phyloP scores from a whole-genome alignment of 2,113 vertebrate genomes.

The Tachysurus fulvidraco region DNA sequence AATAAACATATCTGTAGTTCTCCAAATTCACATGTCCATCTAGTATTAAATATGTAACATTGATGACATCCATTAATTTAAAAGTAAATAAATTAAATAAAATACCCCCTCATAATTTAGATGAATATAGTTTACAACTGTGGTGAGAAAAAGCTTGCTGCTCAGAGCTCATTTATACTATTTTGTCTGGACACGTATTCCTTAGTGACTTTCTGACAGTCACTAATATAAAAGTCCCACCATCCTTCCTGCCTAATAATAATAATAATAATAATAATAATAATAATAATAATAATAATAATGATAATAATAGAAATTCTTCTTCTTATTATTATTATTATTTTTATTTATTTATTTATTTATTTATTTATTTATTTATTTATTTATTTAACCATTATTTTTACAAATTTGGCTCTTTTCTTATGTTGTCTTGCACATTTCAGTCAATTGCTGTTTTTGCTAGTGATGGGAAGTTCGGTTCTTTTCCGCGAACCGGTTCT shows the following conservation, averaged over 20 bases:
- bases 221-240: neutral
- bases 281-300: too few species aligned
- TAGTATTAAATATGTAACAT: slow-evolving; percentile 14
- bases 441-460: too few species aligned
- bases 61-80: slow-evolving; percentile 4
- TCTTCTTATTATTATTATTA: too few species aligned
- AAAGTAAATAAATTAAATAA: neutral
- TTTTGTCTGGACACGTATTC: neutral
- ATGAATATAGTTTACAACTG: neutral
- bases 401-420: too few species aligned
- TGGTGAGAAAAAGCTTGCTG: neutral
- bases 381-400: too few species aligned
- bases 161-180: neutral
- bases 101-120: neutral
- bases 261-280: neutral
- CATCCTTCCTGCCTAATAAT: neutral
- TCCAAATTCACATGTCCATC: slow-evolving; percentile 17
- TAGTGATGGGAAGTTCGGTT: too few species aligned
- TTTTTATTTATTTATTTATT: too few species aligned
- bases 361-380: too few species aligned
- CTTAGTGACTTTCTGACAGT: neutral
- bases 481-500: too few species aligned
- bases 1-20: slow-evolving; percentile 24
- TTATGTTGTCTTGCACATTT: too few species aligned
- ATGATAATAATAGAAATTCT: too few species aligned